Evolutionary conservation across 2,113 vertebrate species (phyloP).

Genomic region (Halichoerus grypus): DNA sequence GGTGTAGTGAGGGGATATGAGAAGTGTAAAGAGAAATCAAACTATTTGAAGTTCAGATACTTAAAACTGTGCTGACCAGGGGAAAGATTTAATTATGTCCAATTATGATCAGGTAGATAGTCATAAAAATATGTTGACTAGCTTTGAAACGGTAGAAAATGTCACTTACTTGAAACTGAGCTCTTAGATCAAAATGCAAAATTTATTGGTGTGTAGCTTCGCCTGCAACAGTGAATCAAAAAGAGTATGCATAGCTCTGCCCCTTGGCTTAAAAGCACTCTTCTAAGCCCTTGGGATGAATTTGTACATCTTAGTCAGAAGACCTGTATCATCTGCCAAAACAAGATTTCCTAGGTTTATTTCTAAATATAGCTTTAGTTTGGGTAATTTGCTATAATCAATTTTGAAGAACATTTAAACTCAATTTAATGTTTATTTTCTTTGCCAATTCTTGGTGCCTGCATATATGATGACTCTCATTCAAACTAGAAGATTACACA

Average conservation of each 20-base stretch:
- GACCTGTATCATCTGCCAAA: slow-evolving; percentile 74
- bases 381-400: slow-evolving; percentile 83
- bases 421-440: slow-evolving; percentile 84
- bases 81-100: background rate
- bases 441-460: slow-evolving; percentile 75
- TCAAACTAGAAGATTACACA: slow-evolving; percentile 82
- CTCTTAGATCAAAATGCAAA: slow-evolving; percentile 43
- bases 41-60: background rate
- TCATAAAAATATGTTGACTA: background rate
- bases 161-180: slow-evolving; percentile 35
- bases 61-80: background rate
- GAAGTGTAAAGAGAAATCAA: background rate
- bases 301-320: slow-evolving; percentile 61
- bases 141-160: slow-evolving; percentile 15
- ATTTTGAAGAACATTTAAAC: slow-evolving; percentile 84
- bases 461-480: slow-evolving; percentile 83
- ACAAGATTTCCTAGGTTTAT: slow-evolving; percentile 76
- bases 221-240: slow-evolving; percentile 23
- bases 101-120: slow-evolving; percentile 4
- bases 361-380: slow-evolving; percentile 83
- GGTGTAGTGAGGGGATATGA: background rate
- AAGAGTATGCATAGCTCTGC: background rate
- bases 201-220: background rate
- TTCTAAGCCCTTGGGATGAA: slow-evolving; percentile 61
- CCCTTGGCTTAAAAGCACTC: background rate